phyloP scores from a whole-genome alignment of 2,113 vertebrate genomes.

The Leptosomus discolor region DNA sequence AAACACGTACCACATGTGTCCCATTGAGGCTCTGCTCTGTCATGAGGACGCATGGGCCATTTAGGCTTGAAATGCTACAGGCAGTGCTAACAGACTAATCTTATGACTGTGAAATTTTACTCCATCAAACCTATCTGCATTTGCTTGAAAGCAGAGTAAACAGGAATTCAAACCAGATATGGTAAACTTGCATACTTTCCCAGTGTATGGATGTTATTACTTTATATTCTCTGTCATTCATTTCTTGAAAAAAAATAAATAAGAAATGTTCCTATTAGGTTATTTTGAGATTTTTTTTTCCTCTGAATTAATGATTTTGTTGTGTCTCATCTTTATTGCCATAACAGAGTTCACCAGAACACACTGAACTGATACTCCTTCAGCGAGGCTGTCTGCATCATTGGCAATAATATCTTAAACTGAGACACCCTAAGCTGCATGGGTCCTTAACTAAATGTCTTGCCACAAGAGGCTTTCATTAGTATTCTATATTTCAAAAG shows the following conservation, averaged over 20 bases:
- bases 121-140: neutral
- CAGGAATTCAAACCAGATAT: neutral
- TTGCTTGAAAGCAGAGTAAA: neutral
- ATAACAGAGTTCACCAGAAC: neutral
- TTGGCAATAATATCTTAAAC: neutral
- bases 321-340: neutral
- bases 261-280: neutral
- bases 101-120: neutral
- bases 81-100: neutral
- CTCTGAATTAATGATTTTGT: neutral
- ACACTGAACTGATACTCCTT: neutral
- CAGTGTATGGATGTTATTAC: neutral
- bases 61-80: neutral
- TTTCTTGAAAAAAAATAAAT: neutral
- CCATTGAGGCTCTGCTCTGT: neutral
- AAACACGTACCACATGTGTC: neutral
- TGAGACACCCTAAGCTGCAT: neutral
- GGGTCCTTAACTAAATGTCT: constrained; percentile 37
- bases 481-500: constrained; percentile 25
- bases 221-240: neutral
- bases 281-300: neutral
- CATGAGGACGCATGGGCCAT: neutral
- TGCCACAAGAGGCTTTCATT: constrained; percentile 26
- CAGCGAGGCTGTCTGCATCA: neutral
- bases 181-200: neutral